Conservation (phyloP, 2,888 invertebrate genomes). For the Arrhopalites spinosus region DNA sequence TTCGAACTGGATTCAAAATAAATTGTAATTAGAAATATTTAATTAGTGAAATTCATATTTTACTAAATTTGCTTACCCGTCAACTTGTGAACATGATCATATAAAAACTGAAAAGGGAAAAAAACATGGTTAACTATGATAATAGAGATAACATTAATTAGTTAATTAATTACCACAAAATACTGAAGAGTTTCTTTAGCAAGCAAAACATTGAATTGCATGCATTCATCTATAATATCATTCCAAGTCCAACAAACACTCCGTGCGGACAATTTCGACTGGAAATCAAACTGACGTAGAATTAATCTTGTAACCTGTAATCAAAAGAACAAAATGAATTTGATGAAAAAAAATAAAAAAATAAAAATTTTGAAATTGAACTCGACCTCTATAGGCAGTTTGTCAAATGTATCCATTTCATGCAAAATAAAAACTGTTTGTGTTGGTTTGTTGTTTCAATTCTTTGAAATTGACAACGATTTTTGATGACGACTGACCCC, state of each 20-base stretch:
- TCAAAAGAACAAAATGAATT: not conserved
- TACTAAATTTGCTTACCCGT: too few relatives aligned
- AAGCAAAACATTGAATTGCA: constrained; percentile 14
- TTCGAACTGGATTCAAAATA: too few relatives aligned
- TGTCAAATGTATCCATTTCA: constrained; percentile 15
- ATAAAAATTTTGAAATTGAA: too few relatives aligned
- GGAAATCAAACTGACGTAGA: constrained; percentile 6
- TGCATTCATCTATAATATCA: constrained; percentile 8
- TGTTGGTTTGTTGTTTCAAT: too few relatives aligned
- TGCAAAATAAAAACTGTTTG: not conserved
- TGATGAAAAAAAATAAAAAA: not conserved
- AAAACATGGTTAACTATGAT: too few relatives aligned
- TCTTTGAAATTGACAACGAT: too few relatives aligned
- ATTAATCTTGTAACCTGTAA: constrained; percentile 5
- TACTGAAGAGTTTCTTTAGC: not conserved
- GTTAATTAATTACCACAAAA: too few relatives aligned
- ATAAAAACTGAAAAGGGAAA: too few relatives aligned
- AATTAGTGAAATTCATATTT: too few relatives aligned
- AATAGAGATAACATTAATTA: too few relatives aligned
- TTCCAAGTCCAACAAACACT: constrained; percentile 14
- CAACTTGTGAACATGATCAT: not conserved
- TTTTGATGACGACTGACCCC: too few relatives aligned
- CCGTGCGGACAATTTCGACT: not conserved
- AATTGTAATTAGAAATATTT: too few relatives aligned
- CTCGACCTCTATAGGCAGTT: constrained; percentile 11